phyloP scores from a whole-genome alignment of 2,113 vertebrate species.

The Strix uralensis region DNA sequence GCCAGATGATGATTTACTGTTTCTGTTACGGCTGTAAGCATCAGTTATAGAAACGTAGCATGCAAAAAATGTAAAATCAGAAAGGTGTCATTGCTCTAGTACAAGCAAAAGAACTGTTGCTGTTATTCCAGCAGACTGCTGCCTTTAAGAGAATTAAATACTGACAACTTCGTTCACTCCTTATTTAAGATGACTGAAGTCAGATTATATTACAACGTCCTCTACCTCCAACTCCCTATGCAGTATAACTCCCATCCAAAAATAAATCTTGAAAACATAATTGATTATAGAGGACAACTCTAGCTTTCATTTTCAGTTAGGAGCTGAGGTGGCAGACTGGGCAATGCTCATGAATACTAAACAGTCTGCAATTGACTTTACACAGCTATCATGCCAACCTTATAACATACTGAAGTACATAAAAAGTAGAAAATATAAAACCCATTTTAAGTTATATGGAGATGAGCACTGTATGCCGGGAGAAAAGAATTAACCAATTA shows the following conservation, averaged over 20 bases:
- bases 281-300: constrained; percentile 21
- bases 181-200: neutral
- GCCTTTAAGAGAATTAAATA: neutral
- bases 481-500: neutral
- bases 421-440: neutral
- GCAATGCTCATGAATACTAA: constrained; percentile 5
- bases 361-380: neutral
- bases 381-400: neutral
- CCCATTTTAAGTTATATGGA: neutral
- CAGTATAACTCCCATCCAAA: neutral
- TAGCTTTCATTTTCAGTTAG: constrained; percentile 33
- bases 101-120: neutral
- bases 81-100: neutral
- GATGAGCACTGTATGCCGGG: neutral
- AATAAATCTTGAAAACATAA: constrained; percentile 25
- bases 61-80: neutral
- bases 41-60: neutral
- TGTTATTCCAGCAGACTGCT: neutral
- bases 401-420: neutral
- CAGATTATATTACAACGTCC: neutral
- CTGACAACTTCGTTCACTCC: neutral
- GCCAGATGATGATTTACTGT: neutral
- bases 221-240: neutral
- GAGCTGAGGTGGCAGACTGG: neutral
- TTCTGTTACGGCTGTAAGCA: neutral